Evolutionary conservation across 1,140 invertebrate species (phyloP), one percentile per base, ranked within the genome.

Genomic region (Procambarus virginalis): DNA sequence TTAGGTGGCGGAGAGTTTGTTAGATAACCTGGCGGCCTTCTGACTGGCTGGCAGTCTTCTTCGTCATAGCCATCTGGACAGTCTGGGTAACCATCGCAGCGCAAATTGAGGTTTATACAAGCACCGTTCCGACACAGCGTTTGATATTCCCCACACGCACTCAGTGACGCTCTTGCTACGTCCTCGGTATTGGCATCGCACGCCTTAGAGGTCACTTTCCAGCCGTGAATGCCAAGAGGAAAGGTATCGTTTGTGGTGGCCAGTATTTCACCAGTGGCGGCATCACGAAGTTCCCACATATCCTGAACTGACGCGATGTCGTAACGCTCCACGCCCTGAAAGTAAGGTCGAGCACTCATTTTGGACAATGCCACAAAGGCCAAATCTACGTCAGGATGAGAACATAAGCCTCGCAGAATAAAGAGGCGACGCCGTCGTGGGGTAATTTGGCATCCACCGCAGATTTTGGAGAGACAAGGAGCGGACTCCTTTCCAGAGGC

Each of bases 81-180:
- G 75, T 89, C 81, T 1, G 88, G 88, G 88, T 84, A 89, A 46
- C 88, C 88, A 75, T 89, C 88, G 49, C 88, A 89, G 70, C 88
- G 88, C 64, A 17, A 49, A 0, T 14, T 78, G 1, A 78, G 81
- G 20, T 75, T 55, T 6, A 89, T 79, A 73, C 88, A 89, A 20
- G 46, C 55, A 22, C 88, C 88, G 9, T 51, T 14, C 34, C 75
- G n/a, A 70, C 88, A 89, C 34, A 76, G 45, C 0, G 81, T 68
- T 73, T 89, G 55, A 17, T 51, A 4, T 60, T 78, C 22, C 3
- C 46, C 73, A 51, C 88, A 89, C 20, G 73, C 68, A 51, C 81
- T 89, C 0, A 89, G 73, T 2, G 81, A 84, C 55, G 75, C 88
- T 45, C 34, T 46, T 34, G 76, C 80, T 46, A 70, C 8, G 8